phyloP scores from a whole-genome alignment of 2,797 vertebrate species.

The Acanthornis magna region DNA sequence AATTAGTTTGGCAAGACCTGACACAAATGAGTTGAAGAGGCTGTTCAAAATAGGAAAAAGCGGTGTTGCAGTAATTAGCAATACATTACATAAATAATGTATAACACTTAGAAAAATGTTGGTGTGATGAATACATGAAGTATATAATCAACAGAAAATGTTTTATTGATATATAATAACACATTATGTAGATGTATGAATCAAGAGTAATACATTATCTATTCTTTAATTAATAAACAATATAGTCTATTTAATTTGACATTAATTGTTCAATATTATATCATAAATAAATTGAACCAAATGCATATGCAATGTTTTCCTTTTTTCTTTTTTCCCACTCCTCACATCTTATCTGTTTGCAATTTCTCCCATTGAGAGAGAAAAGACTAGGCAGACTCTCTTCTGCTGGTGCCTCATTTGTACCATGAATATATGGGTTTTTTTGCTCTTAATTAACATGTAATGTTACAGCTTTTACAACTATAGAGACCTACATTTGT shows the following conservation, averaged over 20 bases:
- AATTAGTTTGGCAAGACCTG: slow-evolving; percentile 29
- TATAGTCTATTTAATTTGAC: slow-evolving; percentile 27
- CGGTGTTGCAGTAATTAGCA: slow-evolving; percentile 18
- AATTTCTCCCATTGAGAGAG: neutral
- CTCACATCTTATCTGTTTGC: neutral
- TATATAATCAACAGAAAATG: slow-evolving; percentile 48
- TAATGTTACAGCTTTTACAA: neutral
- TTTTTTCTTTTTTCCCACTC: neutral
- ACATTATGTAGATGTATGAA: slow-evolving; percentile 25
- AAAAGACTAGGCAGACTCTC: neutral
- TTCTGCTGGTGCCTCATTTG: neutral
- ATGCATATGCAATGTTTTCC: neutral
- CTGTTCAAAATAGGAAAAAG: neutral
- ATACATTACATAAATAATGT: slow-evolving; percentile 58
- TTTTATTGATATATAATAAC: slow-evolving; percentile 49
- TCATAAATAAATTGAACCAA: slow-evolving; percentile 36
- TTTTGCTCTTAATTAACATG: neutral
- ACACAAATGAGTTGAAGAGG: slow-evolving; percentile 20
- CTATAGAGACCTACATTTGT: neutral
- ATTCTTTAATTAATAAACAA: slow-evolving; percentile 42
- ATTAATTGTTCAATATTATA: neutral
- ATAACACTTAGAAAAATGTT: slow-evolving; percentile 49
- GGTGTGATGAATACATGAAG: slow-evolving; percentile 49
- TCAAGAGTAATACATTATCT: neutral
- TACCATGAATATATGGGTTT: neutral